Percentiles rank a stretch among this genome's conserved stretches.
Conservation (phyloP, 2,113 vertebrate species). For the Misgurnus anguillicaudatus region DNA sequence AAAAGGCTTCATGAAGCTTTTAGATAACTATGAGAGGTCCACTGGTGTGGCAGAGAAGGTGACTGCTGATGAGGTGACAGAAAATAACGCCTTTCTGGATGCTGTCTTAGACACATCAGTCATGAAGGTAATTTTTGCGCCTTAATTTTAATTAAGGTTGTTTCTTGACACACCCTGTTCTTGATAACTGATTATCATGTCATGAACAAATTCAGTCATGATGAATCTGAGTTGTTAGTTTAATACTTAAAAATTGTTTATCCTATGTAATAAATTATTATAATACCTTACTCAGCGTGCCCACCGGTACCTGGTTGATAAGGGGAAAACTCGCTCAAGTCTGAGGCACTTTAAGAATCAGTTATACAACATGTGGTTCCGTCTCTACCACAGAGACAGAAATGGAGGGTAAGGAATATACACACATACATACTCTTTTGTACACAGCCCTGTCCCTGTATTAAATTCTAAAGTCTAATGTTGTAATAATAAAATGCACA, state of each 20-base stretch:
- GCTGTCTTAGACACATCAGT: slow-evolving; percentile 78
- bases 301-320: slow-evolving; percentile 78
- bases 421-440: background rate
- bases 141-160: background rate
- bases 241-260: background rate
- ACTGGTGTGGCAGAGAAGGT: slow-evolving; percentile 76
- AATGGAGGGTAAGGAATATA: slow-evolving; percentile 73
- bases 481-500: background rate
- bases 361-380: slow-evolving; percentile 86
- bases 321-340: slow-evolving; percentile 68
- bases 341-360: slow-evolving; percentile 76
- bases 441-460: background rate
- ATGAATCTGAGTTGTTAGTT: background rate
- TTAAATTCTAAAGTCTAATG: background rate
- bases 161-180: slow-evolving; percentile 28
- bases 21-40: slow-evolving; percentile 82
- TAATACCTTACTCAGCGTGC: slow-evolving; percentile 66
- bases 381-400: slow-evolving; percentile 78
- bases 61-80: slow-evolving; percentile 74
- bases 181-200: slow-evolving; percentile 7
- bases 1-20: slow-evolving; percentile 78
- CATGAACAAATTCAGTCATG: background rate
- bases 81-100: slow-evolving; percentile 78
- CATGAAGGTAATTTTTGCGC: slow-evolving; percentile 76
- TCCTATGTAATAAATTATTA: background rate